Base-by-base conservation (phyloP, 2,888 invertebrate species). In the Malthinus flaveolus region DNA sequence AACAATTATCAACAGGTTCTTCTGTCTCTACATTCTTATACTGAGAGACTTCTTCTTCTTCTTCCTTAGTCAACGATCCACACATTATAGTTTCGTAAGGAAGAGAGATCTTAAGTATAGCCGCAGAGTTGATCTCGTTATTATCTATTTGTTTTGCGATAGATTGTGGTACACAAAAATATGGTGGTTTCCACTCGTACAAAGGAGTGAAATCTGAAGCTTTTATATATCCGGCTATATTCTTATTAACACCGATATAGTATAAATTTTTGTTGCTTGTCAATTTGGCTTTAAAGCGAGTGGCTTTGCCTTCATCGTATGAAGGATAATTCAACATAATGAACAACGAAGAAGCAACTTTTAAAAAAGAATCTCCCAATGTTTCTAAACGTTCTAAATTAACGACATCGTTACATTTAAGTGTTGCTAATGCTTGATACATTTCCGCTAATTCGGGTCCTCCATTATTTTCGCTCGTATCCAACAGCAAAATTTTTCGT, bases 191-290 rank as follows among this genome's bases (percentile, higher is more conserved):
- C 86, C 95, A 97, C 69, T 91, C 91, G 55, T 82, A 81, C 6
- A 75, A 79, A 0, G 90, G 88, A 5, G 81, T 75, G 68, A 93
- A 89, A n/a, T 84, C 81, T 13, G 84, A 82, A 7, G 83, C 81
- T 66, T 86, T 86, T 75, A 90, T 80, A 9, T 84, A 79, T 0
- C 85, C 87, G 1, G 83, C 85, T 1, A 90, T 73, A 8, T 83
- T 81, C 35, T 78, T 77, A 2, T 73, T 71, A 9, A 73, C 70
- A 0, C 79, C 95, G 15, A 91, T 86, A 71, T 91, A 90, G 73
- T 86, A 91, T 13, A 99, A 81, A 77, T 97, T 95, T 57, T 89
- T 87, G 77, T 96, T 96, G 47, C 93, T 92, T 15, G 94, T 85
- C 2, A 91, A 72, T 64, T 83, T 79, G 1, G 85, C 79, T 71